A percentile compares a stretch with the other conserved stretches of the same genome.
Conservation (phyloP, 2,113 vertebrate genomes). For the Neopipo cinnamomea region DNA sequence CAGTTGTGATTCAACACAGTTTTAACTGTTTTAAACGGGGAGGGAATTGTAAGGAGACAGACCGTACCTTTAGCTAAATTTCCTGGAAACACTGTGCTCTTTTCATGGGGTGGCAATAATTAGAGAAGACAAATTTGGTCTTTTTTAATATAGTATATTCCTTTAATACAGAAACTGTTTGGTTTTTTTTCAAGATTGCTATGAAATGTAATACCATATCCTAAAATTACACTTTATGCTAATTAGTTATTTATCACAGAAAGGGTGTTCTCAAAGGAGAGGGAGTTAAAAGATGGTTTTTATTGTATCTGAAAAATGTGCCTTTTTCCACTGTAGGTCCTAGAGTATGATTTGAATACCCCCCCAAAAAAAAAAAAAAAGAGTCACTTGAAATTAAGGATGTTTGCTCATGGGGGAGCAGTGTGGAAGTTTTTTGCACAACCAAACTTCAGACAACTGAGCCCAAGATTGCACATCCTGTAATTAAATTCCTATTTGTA, state of each 20-base stretch:
- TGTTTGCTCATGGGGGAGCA: not conserved
- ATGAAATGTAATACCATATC: not conserved
- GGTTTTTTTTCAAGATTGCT: not conserved
- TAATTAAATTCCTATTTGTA: not conserved
- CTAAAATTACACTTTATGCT: not conserved
- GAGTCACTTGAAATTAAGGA: not conserved
- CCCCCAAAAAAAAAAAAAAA: not conserved
- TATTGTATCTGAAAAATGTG: not conserved
- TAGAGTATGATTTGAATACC: not conserved
- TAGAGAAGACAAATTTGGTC: not conserved
- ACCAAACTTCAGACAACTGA: fast-evolving
- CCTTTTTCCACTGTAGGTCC: not conserved
- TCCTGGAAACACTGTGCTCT: not conserved
- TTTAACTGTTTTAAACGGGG: not conserved
- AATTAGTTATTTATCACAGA: not conserved
- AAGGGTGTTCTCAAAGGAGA: not conserved
- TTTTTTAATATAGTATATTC: not conserved
- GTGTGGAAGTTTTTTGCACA: not conserved
- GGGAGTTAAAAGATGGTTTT: not conserved
- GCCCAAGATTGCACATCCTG: not conserved
- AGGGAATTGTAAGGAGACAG: not conserved
- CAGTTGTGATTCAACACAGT: not conserved
- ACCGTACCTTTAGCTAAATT: not conserved
- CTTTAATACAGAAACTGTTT: not conserved
- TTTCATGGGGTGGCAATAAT: not conserved